Evolutionary conservation across 2,113 vertebrate species (phyloP).

Genomic region (Chaetura pelagica): DNA sequence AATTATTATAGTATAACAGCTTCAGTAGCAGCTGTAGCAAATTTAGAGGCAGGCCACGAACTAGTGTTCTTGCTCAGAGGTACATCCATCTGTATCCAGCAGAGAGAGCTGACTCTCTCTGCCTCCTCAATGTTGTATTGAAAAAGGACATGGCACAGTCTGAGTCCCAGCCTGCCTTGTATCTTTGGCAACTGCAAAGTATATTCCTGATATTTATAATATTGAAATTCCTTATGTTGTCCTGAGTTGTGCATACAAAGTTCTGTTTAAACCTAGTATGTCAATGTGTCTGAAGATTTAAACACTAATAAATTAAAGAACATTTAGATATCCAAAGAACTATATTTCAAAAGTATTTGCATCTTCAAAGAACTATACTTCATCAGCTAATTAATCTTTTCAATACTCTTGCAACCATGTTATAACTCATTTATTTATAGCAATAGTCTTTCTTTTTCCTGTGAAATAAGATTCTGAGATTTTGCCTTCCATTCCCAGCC

Average conservation of each 20-base stretch:
- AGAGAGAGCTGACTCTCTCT: not conserved
- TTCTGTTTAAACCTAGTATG: not conserved
- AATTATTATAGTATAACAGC: not conserved
- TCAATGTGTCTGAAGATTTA: not conserved
- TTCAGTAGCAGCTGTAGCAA: not conserved
- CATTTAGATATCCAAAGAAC: not conserved
- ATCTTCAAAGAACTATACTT: not conserved
- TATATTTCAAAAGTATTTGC: not conserved
- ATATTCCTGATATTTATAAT: not conserved
- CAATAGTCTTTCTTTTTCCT: not conserved
- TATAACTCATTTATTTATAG: conserved; percentile 4
- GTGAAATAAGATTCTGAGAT: not conserved
- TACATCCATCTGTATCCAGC: not conserved
- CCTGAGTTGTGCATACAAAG: not conserved
- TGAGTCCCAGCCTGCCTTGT: not conserved
- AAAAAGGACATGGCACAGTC: not conserved
- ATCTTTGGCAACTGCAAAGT: not conserved
- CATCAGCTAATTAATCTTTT: not conserved
- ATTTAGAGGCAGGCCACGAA: not conserved
- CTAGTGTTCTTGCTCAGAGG: not conserved
- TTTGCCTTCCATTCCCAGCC: not conserved
- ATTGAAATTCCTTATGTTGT: not conserved
- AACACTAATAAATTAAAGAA: not conserved
- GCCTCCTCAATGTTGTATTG: not conserved
- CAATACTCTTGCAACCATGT: not conserved